Evolutionary conservation across 2,113 vertebrate species (phyloP), one percentile per base, ranked within the genome.

Genomic region (Pogona vitticeps): DNA sequence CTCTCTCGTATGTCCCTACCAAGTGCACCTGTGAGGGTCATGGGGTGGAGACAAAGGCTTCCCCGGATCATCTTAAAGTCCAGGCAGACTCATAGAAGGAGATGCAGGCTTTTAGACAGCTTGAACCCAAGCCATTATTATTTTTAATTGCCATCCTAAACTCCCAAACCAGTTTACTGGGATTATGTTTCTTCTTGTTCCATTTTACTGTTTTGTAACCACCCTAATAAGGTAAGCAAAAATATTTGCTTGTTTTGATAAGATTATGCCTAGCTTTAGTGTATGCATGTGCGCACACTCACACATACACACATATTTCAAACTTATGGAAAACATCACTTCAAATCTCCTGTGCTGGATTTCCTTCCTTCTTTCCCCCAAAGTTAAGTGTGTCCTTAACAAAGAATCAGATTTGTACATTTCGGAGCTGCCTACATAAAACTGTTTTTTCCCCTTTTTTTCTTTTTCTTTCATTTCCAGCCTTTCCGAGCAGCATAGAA

Each of bases 351-450:
- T 90, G 77, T 75, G 73, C 92, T 92, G 92, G 92, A 89, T 89
- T 80, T 89, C 89, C 90, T 91, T 77, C 90, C 20, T 91, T 89
- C 3, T 76, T 46, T 46, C 12, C 38, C 36, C 9, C 58, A 65
- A 90, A 81, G 90, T 84, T 92, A 94, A 94, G 94, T 91, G 93
- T 88, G 83, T 85, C 92, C 90, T 91, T 91, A 94, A 95, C 90
- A 71, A 1, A 76, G 91, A 21, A 18, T 0, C 21, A 75, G 38
- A 63, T 88, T 86, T 81, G 38, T 84, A 85, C 72, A 13, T 82
- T 84, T 33, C 72, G 86, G 86, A 84, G 42, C 31, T 85, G 90
- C 88, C 85, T 94, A 90, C 91, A 90, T 93, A 90, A 84, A 3
- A 3, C 63, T 26, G 9, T 59, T 56, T 46, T 87, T 86, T 40